phyloP scores from a whole-genome alignment of 2,888 invertebrate genomes.

The Aspidiotus rigidus region DNA sequence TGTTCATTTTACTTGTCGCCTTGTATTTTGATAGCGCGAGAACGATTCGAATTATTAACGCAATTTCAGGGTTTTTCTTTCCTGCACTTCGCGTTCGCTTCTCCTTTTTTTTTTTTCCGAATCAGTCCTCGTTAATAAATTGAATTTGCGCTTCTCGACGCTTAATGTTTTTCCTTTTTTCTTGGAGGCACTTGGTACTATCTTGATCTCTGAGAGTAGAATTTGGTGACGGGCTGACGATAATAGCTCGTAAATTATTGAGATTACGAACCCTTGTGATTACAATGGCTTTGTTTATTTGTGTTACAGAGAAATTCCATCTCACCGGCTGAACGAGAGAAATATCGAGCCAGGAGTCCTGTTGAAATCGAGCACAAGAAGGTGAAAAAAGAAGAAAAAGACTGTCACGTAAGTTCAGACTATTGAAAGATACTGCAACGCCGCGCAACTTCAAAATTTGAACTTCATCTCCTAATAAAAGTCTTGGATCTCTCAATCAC shows the following conservation, averaged over 20 bases:
- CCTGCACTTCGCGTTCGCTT: not conserved
- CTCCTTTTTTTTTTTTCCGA: not conserved
- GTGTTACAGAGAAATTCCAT: constrained; percentile 68
- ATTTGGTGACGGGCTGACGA: too few species aligned
- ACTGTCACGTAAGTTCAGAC: constrained; percentile 60
- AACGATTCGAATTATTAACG: constrained; percentile 4
- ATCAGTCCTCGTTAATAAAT: constrained; percentile 13
- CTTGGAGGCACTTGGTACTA: too few species aligned
- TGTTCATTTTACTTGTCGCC: constrained; percentile 1
- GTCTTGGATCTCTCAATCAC: too few species aligned
- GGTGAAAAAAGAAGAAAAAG: constrained; percentile 63
- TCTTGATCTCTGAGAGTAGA: too few species aligned
- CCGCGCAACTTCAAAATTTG: too few species aligned
- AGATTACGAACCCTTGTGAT: too few species aligned
- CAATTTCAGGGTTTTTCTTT: not conserved
- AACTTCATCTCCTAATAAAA: too few species aligned
- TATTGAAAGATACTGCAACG: too few species aligned
- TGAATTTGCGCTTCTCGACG: not conserved
- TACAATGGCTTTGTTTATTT: too few species aligned
- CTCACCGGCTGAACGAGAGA: constrained; percentile 73
- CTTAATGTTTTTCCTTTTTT: not conserved
- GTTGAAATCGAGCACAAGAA: constrained; percentile 62
- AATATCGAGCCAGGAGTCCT: constrained; percentile 71
- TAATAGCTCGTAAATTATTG: too few species aligned
- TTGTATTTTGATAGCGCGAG: constrained; percentile 4